Percentiles rank a stretch among this genome's conserved stretches.
These are phyloP conservation scores for Kradibia gibbosae DNA, from an alignment of 1,140 invertebrate genomes.

Conservation along the genomic window DNA sequence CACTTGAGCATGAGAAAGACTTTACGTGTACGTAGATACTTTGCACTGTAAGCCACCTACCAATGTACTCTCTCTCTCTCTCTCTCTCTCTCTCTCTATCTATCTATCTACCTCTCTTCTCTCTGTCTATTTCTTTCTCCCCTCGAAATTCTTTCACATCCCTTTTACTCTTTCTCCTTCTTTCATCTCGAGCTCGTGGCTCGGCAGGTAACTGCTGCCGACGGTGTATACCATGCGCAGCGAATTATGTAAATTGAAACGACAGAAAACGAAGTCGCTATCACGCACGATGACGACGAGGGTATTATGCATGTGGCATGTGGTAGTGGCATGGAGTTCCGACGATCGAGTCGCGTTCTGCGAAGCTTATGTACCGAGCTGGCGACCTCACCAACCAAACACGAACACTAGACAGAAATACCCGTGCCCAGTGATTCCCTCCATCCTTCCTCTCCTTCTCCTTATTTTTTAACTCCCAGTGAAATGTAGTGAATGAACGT, in stretches of 20 bases:
- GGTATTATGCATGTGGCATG: conserved; percentile 55
- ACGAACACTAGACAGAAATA: background rate
- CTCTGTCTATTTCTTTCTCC: background rate
- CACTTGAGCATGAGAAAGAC: conserved; percentile 1
- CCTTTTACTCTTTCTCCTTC: background rate
- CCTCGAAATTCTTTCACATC: background rate
- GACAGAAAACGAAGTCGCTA: conserved; percentile 59
- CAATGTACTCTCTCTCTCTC: conserved; percentile 43
- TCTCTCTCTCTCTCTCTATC: conserved; percentile 34
- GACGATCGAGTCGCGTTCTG: background rate
- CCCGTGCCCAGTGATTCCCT: background rate
- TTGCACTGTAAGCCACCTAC: conserved; percentile 47
- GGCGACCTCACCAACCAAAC: background rate
- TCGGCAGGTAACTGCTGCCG: conserved; percentile 4
- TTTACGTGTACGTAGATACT: conserved; percentile 19
- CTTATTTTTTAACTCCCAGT: background rate
- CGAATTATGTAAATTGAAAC: conserved; percentile 65
- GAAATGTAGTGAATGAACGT: background rate
- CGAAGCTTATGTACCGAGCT: background rate
- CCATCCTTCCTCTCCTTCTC: too few species aligned
- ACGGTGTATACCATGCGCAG: conserved; percentile 30
- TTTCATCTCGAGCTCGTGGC: background rate
- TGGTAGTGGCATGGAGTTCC: conserved; percentile 32
- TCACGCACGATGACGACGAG: conserved; percentile 54
- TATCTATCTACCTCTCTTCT: background rate